Conservation (phyloP, 1,140 invertebrate species). For the Drosophila pallidifrons region DNA sequence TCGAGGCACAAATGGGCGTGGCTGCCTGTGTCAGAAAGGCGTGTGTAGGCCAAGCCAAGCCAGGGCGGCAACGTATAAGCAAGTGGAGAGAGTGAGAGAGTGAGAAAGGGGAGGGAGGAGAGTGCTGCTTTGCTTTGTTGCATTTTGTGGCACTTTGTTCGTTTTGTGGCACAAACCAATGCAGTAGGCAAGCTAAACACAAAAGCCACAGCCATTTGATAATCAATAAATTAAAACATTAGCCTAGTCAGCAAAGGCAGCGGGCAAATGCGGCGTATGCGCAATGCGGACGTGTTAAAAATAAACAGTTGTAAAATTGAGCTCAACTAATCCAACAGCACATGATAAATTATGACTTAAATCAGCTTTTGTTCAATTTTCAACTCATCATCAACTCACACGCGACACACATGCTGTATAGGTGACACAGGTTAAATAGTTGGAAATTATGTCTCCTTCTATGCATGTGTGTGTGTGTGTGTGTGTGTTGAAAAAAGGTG, state of each 20-base stretch:
- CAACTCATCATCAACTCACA: slow-evolving; percentile 69
- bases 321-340: slow-evolving; percentile 69
- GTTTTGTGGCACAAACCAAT: slow-evolving; percentile 72
- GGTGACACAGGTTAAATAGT: slow-evolving; percentile 67
- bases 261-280: slow-evolving; percentile 57
- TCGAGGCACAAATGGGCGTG: slow-evolving; percentile 26
- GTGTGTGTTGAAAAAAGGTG: slow-evolving; percentile 62
- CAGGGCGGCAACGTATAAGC: neutral
- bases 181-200: slow-evolving; percentile 59
- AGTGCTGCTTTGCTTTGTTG: slow-evolving; percentile 17
- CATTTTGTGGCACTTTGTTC: slow-evolving; percentile 11
- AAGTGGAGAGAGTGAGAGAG: neutral
- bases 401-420: slow-evolving; percentile 35
- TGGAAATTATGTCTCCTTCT: slow-evolving; percentile 37
- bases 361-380: slow-evolving; percentile 82
- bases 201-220: slow-evolving; percentile 66
- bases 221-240: slow-evolving; percentile 78
- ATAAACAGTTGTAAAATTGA: slow-evolving; percentile 80
- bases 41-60: slow-evolving; percentile 22
- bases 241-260: slow-evolving; percentile 28
- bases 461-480: slow-evolving; percentile 9
- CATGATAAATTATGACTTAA: slow-evolving; percentile 84
- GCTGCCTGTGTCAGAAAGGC: slow-evolving; percentile 33
- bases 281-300: slow-evolving; percentile 77
- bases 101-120: neutral